Conservation (phyloP, 2,888 invertebrate species). For the Blera fallax region DNA sequence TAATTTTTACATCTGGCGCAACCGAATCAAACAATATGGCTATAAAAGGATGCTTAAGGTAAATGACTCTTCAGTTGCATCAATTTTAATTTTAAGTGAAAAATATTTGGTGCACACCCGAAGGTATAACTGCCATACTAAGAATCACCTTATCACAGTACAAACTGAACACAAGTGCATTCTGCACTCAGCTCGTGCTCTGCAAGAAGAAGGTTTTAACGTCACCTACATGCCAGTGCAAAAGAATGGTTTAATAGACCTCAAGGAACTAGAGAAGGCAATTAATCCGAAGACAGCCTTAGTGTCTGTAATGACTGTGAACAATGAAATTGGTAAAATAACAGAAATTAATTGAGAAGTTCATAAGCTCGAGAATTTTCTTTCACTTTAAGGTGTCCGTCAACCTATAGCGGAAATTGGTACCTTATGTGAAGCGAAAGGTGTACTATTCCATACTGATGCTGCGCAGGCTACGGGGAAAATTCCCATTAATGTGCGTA, state of each 20-base stretch:
- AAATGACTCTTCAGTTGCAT: neutral
- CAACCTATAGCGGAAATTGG: conserved; percentile 97
- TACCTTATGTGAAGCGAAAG: conserved; percentile 91
- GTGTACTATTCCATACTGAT: conserved; percentile 98
- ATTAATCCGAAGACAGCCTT: conserved; percentile 94
- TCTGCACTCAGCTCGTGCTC: conserved; percentile 95
- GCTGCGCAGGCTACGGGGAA: conserved; percentile 99
- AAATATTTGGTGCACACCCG: neutral
- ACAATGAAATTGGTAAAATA: conserved; percentile 1
- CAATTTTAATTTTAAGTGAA: neutral
- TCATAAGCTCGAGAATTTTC: neutral
- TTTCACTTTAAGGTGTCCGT: conserved; percentile 85
- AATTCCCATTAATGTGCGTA: conserved; percentile 94
- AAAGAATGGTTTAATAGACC: conserved; percentile 90
- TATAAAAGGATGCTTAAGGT: conserved; percentile 95
- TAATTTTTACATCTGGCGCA: conserved; percentile 99
- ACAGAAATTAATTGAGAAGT: neutral
- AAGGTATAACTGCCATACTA: conserved; percentile 93
- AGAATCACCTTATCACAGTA: conserved; percentile 97
- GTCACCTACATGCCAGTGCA: conserved; percentile 97
- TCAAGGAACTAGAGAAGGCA: conserved; percentile 90
- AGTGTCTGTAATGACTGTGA: conserved; percentile 90
- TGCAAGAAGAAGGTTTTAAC: conserved; percentile 96
- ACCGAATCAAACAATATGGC: conserved; percentile 99
- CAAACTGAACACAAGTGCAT: conserved; percentile 99